Evolutionary conservation across 1,140 invertebrate genomes (phyloP), one percentile per base, ranked within the genome.

Genomic region (Papilio polytes): DNA sequence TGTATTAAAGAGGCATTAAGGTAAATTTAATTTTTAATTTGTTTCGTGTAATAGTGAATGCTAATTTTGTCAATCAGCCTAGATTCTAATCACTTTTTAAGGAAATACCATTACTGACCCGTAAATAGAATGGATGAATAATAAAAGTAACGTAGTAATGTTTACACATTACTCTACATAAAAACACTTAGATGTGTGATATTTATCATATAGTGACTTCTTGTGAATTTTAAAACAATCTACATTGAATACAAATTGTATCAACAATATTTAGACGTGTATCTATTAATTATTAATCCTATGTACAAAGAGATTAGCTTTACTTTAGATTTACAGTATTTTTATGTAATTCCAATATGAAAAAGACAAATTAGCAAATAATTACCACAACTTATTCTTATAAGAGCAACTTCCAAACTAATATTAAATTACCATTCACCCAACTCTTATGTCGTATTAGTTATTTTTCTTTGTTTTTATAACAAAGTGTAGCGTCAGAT

Each of bases 1-100:
- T 98, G 98, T 89, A 97, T 99, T 12, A 98, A 98, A 91, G 98
- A 99, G 96, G 97, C 98, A 4, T 96, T 99, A 84, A 96, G 98
- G 98, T 98, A 93, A 88, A 84, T 56, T 80, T n/a, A 76, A 31
- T 26, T 66, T 36, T 66, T 74, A 46, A 48, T 48, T 31, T 22
- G 9, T 18, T 48, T 2, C 12, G 1, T n/a, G 41, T 56, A 26
- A 48, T 20, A 46, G 9, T n/a, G 51, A 51, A 56, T 63, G 3
- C 18, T 20, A 20, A 18, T 56, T 56, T 59, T 7, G 20, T 6
- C 36, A 7, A 41, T 41, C 7, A 22, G 53, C 3, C 6, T 56
- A 8, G 53, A 20, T 20, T n/a, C 6, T 59, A 59, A 59, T 9
- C 9, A 70, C 63, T 9, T 26, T 26, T 3, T 36, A 31, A 70